A percentile compares a stretch with the other conserved stretches of the same genome.
These are phyloP conservation scores for Scelioninae gen. 2 DNA, from an alignment of 2,888 invertebrate genomes.

Conservation along the genomic window DNA sequence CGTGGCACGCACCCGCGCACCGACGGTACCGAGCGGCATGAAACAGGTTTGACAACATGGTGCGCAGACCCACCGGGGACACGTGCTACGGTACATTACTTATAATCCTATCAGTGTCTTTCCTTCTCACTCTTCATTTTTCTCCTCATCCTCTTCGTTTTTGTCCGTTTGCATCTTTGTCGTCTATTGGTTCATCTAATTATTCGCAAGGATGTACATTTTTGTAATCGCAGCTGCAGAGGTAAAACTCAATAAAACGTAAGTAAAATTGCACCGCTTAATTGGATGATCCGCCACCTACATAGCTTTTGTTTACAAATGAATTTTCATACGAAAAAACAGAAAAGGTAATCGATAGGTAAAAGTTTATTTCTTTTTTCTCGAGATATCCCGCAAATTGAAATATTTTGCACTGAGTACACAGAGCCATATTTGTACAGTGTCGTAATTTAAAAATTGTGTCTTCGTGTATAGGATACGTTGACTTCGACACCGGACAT, in stretches of 20 bases:
- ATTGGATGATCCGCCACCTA: too few relatives aligned
- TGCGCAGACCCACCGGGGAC: slow-evolving; percentile 71
- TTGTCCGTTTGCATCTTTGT: slow-evolving; percentile 29
- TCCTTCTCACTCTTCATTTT: slow-evolving; percentile 52
- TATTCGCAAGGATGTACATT: not conserved
- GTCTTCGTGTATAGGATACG: slow-evolving; percentile 43
- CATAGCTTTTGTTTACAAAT: too few relatives aligned
- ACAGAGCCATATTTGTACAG: slow-evolving; percentile 33
- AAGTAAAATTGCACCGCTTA: too few relatives aligned
- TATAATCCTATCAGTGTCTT: slow-evolving; percentile 73
- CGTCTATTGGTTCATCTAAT: slow-evolving; percentile 21
- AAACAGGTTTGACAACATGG: slow-evolving; percentile 75
- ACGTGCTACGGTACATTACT: slow-evolving; percentile 74
- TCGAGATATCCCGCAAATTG: too few relatives aligned
- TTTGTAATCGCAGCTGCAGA: slow-evolving; percentile 5
- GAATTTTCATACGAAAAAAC: too few relatives aligned
- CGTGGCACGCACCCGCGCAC: slow-evolving; percentile 59
- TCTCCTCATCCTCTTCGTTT: slow-evolving; percentile 38
- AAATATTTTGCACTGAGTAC: slow-evolving; percentile 12
- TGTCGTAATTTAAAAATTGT: slow-evolving; percentile 46
- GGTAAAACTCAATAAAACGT: too few relatives aligned
- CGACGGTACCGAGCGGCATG: slow-evolving; percentile 61
- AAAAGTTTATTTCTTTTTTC: too few relatives aligned
- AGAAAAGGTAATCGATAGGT: too few relatives aligned
- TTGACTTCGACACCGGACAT: slow-evolving; percentile 45